Evolutionary conservation across 1,140 invertebrate genomes (phyloP), one percentile per base, ranked within the genome.

Genomic region (Brachionus manjavacas): DNA sequence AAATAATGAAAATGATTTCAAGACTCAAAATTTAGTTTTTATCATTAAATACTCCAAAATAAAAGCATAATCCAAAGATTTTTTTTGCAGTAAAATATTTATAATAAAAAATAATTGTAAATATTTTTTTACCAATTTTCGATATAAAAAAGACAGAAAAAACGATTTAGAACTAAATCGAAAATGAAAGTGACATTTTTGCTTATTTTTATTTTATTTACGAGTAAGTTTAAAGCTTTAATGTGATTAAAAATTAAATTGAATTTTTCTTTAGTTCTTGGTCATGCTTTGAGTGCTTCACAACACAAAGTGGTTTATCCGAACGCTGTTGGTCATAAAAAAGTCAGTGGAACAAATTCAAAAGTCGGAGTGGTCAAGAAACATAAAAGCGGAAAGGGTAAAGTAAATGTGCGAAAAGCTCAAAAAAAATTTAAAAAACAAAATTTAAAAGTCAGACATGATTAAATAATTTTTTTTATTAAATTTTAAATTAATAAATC

Each of bases 171-270:
- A 39, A 16, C n/a, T 72, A 6, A 16, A 60, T 68, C 14, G 12
- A 72, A 16, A 72, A 72, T 72, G 68, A 39, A 16, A 72, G 16
- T 72, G 8, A 39, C 68, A 72, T 72, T 72, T 11, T 41, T 72
- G 20, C n/a, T 20, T 72, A 20, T 72, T 41, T 39, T 72, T 72
- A 6, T 72, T n/a, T 7, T 72, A 39, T 72, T 72, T 72, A 16
- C 31, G 9, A 4, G 68, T 72, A 41, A 20, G 68, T 31, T n/a
- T 68, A 31, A 7, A 8, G 39, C 41, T 20, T 3, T n/a, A 7
- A 16, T 72, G 0, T 43, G 12, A 20, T 20, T n/a, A 4, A 31
- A 70, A n/a, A 16, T 20, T 11, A 23, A 20, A 41, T 43, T 23
- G 31, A 41, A 41, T 16, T n/a, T 23, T 72, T 39, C 31, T 16